These are phyloP conservation scores for Triplophysa rosa DNA, from an alignment of 2,113 vertebrate species.

Conservation along the genomic window DNA sequence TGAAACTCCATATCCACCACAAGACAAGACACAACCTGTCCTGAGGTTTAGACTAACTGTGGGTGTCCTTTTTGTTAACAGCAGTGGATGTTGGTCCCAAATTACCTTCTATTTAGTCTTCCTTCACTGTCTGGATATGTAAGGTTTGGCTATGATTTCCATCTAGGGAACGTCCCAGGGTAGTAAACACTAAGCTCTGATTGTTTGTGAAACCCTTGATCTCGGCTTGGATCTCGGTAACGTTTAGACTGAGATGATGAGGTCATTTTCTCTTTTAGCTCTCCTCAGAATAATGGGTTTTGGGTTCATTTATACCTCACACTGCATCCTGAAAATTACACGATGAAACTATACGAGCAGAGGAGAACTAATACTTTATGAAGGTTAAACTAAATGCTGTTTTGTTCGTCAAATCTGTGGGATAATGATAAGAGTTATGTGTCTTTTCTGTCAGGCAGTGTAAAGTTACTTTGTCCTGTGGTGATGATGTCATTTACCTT, in stretches of 20 bases:
- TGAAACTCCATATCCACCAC: constrained; percentile 36
- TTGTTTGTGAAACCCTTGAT: constrained; percentile 42
- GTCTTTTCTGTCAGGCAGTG: constrained; percentile 59
- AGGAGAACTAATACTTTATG: background rate
- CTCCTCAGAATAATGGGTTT: constrained; percentile 14
- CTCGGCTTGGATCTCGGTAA: constrained; percentile 2
- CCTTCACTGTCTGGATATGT: constrained; percentile 39
- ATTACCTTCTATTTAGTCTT: constrained; percentile 55
- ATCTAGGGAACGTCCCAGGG: constrained; percentile 21
- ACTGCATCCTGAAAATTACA: background rate
- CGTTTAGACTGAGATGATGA: constrained; percentile 18
- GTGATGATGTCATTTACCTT: constrained; percentile 1
- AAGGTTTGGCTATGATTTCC: constrained; percentile 47
- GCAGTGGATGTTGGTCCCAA: constrained; percentile 23
- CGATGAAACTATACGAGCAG: background rate
- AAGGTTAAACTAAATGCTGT: background rate
- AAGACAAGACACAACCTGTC: constrained; percentile 49
- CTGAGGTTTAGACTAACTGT: constrained; percentile 18
- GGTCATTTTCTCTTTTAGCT: constrained; percentile 33
- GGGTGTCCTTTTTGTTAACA: constrained; percentile 47
- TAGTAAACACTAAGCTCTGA: constrained; percentile 12
- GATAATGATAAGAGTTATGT: constrained; percentile 51
- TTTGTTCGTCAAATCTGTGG: constrained; percentile 32
- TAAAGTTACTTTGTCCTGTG: constrained; percentile 35
- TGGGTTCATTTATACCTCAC: background rate